Base-by-base conservation (phyloP, 2,888 invertebrate genomes). In the Lissonota sp. region DNA sequence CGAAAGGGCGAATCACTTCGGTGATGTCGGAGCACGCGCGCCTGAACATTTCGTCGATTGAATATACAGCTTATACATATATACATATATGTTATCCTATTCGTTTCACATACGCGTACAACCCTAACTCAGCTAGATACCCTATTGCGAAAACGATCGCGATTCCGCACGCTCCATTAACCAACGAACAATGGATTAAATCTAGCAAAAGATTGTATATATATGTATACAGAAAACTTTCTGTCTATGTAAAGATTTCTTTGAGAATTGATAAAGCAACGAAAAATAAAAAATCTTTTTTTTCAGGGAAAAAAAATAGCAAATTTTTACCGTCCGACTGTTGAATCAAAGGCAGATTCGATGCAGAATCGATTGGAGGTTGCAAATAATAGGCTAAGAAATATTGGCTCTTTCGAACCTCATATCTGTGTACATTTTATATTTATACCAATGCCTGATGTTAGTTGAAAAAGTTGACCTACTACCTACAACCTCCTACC, bases 131-230 rank as follows among this genome's bases (percentile, higher is more conserved):
- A 44, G 26, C 42, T 26, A 37, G 40, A 49, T 55, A 8, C 62
- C 75, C 79, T 42, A 62, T 71, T 71, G 57, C 82, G 82, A 75
- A 75, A 67, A 82, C 79, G 74, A 82, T 79, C 66, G 46, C 79
- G 79, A 82, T 78, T 80, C 60, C 62, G 81, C 67, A 78, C 81
- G 84, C 69, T 81, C 84, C 83, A 85, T 85, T 85, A 83, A 80
- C 26, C 77, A 51, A 60, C 75, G 83, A 64, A 85, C 83, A 84
- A 85, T 81, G 72, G 79, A 81, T 74, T 83, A 51, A 83, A 80
- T 84, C 77, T 76, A 80, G 49, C 69, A 58, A 75, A 75, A 70
- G 66, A 71, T 72, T 42, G 37, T 51, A 49, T 75, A 57, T 42
- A 42, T 72, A 46, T 37, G 1, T 39, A 12, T 40, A 40, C 14